phyloP scores from a whole-genome alignment of 2,113 vertebrate genomes.

The Ranitomeya imitator region DNA sequence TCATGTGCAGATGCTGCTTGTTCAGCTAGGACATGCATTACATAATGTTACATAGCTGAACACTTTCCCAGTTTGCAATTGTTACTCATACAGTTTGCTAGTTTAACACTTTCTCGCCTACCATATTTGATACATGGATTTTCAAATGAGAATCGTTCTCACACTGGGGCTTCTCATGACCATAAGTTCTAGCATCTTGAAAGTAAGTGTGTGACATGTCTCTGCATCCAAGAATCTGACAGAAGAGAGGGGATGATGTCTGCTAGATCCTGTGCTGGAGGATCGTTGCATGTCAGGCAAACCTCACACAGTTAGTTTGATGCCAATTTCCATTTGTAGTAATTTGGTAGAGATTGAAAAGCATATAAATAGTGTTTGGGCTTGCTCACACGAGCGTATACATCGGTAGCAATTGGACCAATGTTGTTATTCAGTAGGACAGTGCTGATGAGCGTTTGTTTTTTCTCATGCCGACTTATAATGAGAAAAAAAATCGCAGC shows the following conservation, averaged over 20 bases:
- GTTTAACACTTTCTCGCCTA: not conserved
- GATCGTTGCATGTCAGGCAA: constrained; percentile 7
- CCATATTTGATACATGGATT: not conserved
- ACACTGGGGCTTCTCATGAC: not conserved
- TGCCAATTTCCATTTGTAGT: not conserved
- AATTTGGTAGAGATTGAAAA: not conserved
- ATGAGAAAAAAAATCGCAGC: too few relatives aligned
- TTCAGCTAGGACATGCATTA: not conserved
- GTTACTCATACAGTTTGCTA: not conserved
- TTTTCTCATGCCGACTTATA: too few relatives aligned
- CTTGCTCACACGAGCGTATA: too few relatives aligned
- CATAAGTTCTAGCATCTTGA: not conserved
- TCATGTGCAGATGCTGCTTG: constrained; percentile 1
- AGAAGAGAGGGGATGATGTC: not conserved
- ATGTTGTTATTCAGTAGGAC: not conserved
- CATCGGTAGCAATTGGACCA: too few relatives aligned
- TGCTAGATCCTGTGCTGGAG: not conserved
- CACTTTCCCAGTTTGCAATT: not conserved
- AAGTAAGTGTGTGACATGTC: not conserved
- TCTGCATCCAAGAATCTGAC: not conserved
- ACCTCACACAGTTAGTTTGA: not conserved
- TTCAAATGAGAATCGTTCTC: too few relatives aligned
- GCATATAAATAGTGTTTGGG: not conserved
- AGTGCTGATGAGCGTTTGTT: too few relatives aligned
- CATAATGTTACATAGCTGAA: constrained; percentile 28